Percentiles rank a stretch among this genome's conserved stretches.
phyloP scores from a whole-genome alignment of 2,113 vertebrate species.

The Anarrhichthys ocellatus region DNA sequence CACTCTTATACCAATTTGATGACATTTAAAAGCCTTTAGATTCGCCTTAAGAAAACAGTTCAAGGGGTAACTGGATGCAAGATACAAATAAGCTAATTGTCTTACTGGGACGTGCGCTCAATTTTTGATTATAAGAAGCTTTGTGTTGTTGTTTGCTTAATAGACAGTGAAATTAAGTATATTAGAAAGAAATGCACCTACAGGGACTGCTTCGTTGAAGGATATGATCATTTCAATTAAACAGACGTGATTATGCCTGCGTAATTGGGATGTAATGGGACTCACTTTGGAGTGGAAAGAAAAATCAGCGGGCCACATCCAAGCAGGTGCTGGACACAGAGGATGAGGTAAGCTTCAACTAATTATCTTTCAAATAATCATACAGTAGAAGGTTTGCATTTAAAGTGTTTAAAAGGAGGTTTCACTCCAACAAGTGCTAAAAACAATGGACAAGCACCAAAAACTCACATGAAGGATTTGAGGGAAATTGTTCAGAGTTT shows the following conservation, averaged over 20 bases:
- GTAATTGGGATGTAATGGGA: constrained; percentile 73
- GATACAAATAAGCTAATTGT: constrained; percentile 26
- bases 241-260: constrained; percentile 63
- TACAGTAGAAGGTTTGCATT: background rate
- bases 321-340: constrained; percentile 50
- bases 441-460: background rate
- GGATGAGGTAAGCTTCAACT: constrained; percentile 27
- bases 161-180: constrained; percentile 61
- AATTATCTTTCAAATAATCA: constrained; percentile 34
- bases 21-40: constrained; percentile 10
- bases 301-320: constrained; percentile 57
- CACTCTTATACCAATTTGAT: constrained; percentile 10
- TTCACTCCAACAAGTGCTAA: background rate
- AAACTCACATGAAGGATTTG: background rate
- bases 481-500: background rate
- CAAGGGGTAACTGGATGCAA: constrained; percentile 14
- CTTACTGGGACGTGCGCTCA: constrained; percentile 18
- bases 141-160: constrained; percentile 50
- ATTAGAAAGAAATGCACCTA: constrained; percentile 61
- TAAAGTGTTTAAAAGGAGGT: background rate
- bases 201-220: constrained; percentile 64
- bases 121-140: constrained; percentile 43
- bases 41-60: constrained; percentile 23
- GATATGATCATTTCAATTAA: constrained; percentile 75
- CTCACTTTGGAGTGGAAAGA: constrained; percentile 63